These are phyloP conservation scores for Oryzias javanicus DNA, from an alignment of 2,113 vertebrate species.

Conservation along the genomic window DNA sequence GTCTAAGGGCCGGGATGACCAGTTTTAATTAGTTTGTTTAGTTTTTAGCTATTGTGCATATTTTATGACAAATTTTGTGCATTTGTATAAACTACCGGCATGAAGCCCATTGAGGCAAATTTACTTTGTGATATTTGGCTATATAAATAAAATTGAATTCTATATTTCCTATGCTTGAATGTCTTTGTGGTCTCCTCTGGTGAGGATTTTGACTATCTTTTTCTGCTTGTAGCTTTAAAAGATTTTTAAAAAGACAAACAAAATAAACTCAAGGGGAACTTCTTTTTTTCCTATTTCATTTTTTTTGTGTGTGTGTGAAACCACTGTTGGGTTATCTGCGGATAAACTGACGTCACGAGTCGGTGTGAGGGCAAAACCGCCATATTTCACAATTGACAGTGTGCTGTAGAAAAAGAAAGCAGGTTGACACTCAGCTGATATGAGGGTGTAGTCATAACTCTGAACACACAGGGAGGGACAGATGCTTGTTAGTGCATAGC, in stretches of 20 bases:
- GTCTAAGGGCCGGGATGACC: too few species aligned
- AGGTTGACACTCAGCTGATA: background rate
- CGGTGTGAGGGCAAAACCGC: conserved; percentile 2
- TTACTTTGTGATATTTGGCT: too few species aligned
- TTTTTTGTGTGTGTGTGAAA: background rate
- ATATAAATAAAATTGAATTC: too few species aligned
- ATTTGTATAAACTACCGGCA: too few species aligned
- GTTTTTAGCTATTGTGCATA: too few species aligned
- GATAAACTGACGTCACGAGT: conserved; percentile 22
- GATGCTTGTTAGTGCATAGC: conserved; percentile 7
- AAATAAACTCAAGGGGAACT: too few species aligned
- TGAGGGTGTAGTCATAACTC: conserved; percentile 12
- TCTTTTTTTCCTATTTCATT: too few species aligned
- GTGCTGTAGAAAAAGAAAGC: conserved; percentile 14
- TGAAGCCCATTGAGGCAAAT: too few species aligned
- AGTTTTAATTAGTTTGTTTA: too few species aligned
- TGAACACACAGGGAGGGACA: background rate
- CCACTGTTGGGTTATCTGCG: conserved; percentile 15
- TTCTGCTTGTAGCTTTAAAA: too few species aligned
- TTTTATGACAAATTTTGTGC: too few species aligned
- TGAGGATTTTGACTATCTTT: conserved; percentile 5
- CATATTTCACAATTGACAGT: conserved; percentile 6
- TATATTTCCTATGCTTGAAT: conserved; percentile 23
- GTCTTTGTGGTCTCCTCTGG: background rate
- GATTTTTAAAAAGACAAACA: too few species aligned